Evolutionary conservation across 2,888 invertebrate genomes (phyloP), one percentile per base, ranked within the genome.

Genomic region (Andrena camellia): DNA sequence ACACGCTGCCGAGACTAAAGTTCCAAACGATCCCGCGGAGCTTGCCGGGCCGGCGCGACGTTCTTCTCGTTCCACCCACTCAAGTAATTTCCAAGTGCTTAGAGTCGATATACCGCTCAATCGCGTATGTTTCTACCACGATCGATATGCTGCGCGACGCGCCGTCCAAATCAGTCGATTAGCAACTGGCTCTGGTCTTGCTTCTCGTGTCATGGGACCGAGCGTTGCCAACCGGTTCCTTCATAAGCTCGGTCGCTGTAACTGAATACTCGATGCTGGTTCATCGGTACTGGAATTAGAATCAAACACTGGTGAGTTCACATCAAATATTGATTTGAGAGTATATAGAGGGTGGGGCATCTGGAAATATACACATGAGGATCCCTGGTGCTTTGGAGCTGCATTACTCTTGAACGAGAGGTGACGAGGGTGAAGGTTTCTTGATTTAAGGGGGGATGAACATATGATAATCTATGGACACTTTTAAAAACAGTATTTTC

Each of bases 21-120:
- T 81, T 81, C 70, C 59, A 35, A 48, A 50, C 13, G 60, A 64
- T 74, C 72, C 23, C n/a, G 54, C 33, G 31, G 33, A 54, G 35
- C 52, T 78, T 54, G 62, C 48, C 54, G 48, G 71, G 26, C 59
- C 71, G 23, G 7, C 10, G 52, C 60, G 72, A 81, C 68, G 72
- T 76, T 75, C 64, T 62, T 76, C 76, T 66, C 69, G 82, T 83
- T 76, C 72, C 72, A 66, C 35, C 68, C 20, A 26, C 52, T 54
- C 35, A 78, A 83, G 78, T 84, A 75, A 83, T 78, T 83, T 78
- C 84, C 83, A 73, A 78, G 83, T 72, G 83, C 50, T 66, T 42
- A 17, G 23, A 33, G 29, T 35, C 78, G 20, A 64, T 62, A 71
- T 67, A 70, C 48, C 72, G 31, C 64, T 64, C 83, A 63, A 67